A percentile compares a stretch with the other conserved stretches of the same genome.
These are phyloP conservation scores for Hippocampus abdominalis DNA, from an alignment of 2,113 vertebrate genomes.

Conservation along the genomic window DNA sequence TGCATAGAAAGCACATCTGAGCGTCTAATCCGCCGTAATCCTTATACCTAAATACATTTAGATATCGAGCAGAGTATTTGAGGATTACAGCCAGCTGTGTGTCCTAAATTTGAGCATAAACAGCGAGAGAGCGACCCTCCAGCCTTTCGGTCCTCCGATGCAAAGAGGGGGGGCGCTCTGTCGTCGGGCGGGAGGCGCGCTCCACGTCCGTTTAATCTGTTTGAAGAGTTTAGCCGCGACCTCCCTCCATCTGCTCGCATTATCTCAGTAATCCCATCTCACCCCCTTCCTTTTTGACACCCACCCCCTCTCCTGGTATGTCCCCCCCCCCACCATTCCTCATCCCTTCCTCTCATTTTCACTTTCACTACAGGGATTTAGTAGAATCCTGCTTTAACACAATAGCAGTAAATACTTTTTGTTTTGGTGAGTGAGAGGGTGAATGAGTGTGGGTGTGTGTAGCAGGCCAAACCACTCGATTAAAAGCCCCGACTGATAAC, in stretches of 20 bases:
- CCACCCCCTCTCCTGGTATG: conserved; percentile 6
- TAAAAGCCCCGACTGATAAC: too few species aligned
- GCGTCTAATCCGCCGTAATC: conserved; percentile 16
- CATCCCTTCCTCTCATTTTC: conserved; percentile 32
- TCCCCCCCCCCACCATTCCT: conserved; percentile 2
- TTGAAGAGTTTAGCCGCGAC: conserved; percentile 67
- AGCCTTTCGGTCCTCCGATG: conserved; percentile 11
- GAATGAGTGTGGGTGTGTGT: neutral
- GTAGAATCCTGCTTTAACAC: conserved; percentile 51
- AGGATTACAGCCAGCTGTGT: conserved; percentile 22
- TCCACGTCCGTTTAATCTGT: conserved; percentile 73
- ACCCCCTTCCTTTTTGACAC: conserved; percentile 56
- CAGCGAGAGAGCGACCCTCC: neutral
- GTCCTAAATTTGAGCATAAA: neutral
- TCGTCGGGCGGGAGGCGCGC: conserved; percentile 38
- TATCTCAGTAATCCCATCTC: conserved; percentile 80
- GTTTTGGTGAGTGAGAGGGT: conserved; percentile 2
- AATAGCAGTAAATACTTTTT: conserved; percentile 17
- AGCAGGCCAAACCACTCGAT: too few species aligned
- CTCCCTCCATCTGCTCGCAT: conserved; percentile 78
- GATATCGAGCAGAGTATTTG: conserved; percentile 8
- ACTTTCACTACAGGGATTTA: conserved; percentile 72
- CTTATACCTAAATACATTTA: conserved; percentile 1
- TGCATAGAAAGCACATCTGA: neutral
- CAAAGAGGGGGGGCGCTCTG: conserved; percentile 11